Conservation (phyloP, 2,888 invertebrate genomes). For the Spodoptera picta region DNA sequence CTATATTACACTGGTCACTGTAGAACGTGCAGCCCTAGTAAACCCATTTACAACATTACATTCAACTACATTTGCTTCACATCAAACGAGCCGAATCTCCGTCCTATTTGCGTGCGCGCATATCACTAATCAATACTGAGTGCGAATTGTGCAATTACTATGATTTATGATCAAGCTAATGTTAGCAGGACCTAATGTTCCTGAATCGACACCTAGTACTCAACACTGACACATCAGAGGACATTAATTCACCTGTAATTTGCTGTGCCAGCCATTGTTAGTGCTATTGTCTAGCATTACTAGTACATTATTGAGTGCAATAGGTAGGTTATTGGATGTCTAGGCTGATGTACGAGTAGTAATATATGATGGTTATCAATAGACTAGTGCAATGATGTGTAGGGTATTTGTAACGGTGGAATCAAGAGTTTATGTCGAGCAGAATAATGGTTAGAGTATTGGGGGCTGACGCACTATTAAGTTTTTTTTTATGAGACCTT, state of each 20-base stretch:
- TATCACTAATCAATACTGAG: slow-evolving; percentile 27
- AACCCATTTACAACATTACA: too few relatives aligned
- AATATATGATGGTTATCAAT: too few relatives aligned
- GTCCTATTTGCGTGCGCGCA: slow-evolving; percentile 33
- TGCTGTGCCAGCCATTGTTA: slow-evolving; percentile 10
- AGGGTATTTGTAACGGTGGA: too few relatives aligned
- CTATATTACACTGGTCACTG: too few relatives aligned
- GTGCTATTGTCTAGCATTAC: not conserved
- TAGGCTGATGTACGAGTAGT: too few relatives aligned
- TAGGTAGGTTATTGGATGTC: slow-evolving; percentile 3
- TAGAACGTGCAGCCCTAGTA: too few relatives aligned
- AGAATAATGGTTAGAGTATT: too few relatives aligned
- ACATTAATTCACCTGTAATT: slow-evolving; percentile 28
- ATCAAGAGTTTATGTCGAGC: too few relatives aligned
- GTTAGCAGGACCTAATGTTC: slow-evolving; percentile 12
- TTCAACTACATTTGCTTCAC: too few relatives aligned
- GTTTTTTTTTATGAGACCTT: too few relatives aligned
- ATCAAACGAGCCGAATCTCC: slow-evolving; percentile 11
- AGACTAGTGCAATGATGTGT: too few relatives aligned
- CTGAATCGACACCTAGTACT: slow-evolving; percentile 31
- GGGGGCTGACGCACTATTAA: too few relatives aligned
- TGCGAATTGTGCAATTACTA: slow-evolving; percentile 34
- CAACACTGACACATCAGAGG: slow-evolving; percentile 22
- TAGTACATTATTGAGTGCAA: slow-evolving; percentile 7
- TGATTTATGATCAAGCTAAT: slow-evolving; percentile 32